These are phyloP conservation scores for Pyrocephalus nanus DNA, from an alignment of 2,797 vertebrate genomes.

Conservation along the genomic window DNA sequence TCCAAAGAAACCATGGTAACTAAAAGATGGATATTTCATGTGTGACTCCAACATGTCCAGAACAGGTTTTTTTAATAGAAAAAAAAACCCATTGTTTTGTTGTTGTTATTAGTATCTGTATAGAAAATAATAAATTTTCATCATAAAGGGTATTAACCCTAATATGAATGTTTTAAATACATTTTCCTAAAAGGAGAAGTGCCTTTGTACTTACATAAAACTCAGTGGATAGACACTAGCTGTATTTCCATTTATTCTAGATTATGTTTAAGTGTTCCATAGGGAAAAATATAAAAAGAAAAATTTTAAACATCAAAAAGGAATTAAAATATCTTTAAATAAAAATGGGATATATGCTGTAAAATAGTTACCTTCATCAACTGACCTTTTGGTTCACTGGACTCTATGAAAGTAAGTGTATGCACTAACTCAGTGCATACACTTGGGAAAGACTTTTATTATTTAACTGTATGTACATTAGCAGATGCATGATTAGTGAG, in stretches of 20 bases:
- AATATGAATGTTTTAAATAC: neutral
- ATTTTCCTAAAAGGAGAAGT: neutral
- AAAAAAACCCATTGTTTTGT: rapidly evolving
- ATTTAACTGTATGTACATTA: neutral
- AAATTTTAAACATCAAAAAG: neutral
- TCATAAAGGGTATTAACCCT: neutral
- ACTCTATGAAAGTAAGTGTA: neutral
- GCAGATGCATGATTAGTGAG: neutral
- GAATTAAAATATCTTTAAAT: neutral
- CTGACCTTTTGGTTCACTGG: neutral
- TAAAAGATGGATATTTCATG: neutral
- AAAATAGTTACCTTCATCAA: neutral
- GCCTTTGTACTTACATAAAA: neutral
- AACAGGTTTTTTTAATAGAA: neutral
- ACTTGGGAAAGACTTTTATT: neutral
- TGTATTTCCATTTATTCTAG: neutral
- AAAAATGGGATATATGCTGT: neutral
- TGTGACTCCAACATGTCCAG: neutral
- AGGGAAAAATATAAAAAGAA: neutral
- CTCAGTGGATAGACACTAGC: neutral
- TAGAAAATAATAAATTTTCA: neutral
- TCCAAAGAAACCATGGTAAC: neutral
- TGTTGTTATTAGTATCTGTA: neutral
- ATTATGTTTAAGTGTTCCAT: neutral
- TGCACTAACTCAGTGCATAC: neutral